phyloP scores from a whole-genome alignment of 2,797 vertebrate species.

The Dermochelys coriacea region DNA sequence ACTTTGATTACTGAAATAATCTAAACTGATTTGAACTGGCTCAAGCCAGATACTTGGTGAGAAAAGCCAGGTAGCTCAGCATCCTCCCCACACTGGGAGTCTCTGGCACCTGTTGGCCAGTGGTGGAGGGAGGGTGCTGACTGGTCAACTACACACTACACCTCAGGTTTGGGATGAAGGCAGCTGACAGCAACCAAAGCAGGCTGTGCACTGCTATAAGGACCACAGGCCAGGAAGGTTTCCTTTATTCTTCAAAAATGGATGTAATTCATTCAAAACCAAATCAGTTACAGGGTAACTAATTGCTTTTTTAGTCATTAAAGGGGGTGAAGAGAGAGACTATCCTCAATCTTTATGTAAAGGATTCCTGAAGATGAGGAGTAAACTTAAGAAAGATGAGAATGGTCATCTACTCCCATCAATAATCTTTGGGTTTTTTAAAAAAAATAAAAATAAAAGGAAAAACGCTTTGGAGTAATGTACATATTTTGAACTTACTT shows the following conservation, averaged over 20 bases:
- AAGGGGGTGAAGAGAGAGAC: slow-evolving; percentile 5
- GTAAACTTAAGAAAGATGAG: slow-evolving; percentile 66
- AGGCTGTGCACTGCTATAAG: not conserved
- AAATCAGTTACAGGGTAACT: slow-evolving; percentile 12
- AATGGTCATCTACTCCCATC: slow-evolving; percentile 51
- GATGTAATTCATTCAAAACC: slow-evolving; percentile 9
- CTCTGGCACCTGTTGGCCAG: too few species aligned
- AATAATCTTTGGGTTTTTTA: slow-evolving; percentile 49
- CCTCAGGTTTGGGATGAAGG: not conserved
- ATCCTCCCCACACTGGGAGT: not conserved
- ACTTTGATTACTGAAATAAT: not conserved
- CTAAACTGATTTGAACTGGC: not conserved
- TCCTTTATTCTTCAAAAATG: slow-evolving; percentile 6
- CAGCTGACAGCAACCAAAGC: slow-evolving; percentile 3
- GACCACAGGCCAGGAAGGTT: not conserved
- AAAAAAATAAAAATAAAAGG: slow-evolving; percentile 82
- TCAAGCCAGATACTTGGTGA: not conserved
- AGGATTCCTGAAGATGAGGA: slow-evolving; percentile 37
- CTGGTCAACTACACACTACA: not conserved
- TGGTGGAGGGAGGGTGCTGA: not conserved
- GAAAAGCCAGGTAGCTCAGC: not conserved
- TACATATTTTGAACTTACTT: slow-evolving; percentile 88
- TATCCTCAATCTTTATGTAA: slow-evolving; percentile 39
- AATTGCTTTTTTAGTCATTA: not conserved
- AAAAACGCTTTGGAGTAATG: slow-evolving; percentile 84